Base-by-base conservation (phyloP, 2,113 vertebrate species). In the Pseudorasbora parva region DNA sequence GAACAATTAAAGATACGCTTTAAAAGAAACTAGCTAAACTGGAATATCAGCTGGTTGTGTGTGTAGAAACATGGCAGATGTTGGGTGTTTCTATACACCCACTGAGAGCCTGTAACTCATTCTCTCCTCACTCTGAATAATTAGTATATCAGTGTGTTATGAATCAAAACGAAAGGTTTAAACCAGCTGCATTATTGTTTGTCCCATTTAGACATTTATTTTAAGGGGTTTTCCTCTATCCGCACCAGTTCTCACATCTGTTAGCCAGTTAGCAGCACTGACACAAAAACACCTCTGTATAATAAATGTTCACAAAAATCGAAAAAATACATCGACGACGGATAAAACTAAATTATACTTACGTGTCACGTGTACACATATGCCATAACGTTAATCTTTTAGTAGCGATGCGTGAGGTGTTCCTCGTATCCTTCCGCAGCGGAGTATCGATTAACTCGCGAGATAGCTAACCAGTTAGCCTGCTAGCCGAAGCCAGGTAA, bases 251-350 rank as follows among this genome's bases (percentile, higher is more conserved):
- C 41, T 15, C 60, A 69, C 78, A 69, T 81, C 78, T 69, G 78
- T 41, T 81, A 81, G 78, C 78, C 78, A 54, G 45, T 33, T 81
- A 81, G 78, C 78, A 81, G 78, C 78, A 69, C 64, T 21, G 17
- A 23, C 10, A 54, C 1, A 23, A 25, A 59, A 81, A 14, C 78
- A 80, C 41, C 45, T 49, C 25, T 51, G 10, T 45, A 23, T 19
- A 6, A 12, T 19, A 69, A 30, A 54, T 81, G 2, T 51, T 25
- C 10, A 54, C 5, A 68, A n/a, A 49, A 30, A 57, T 19, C n/a
- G 5, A 8, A 6, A 66, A 21, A 59, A 68, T 14, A 78, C 59
- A 49, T 4, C 5, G 11, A 5, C 5, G 0, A 5, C 30, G 19
- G 12, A 21, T 19, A 60, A 30, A 73, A 45, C n/a, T 54, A 41